phyloP scores from a whole-genome alignment of 2,797 vertebrate species.

The Poeciliopsis gracilis region DNA sequence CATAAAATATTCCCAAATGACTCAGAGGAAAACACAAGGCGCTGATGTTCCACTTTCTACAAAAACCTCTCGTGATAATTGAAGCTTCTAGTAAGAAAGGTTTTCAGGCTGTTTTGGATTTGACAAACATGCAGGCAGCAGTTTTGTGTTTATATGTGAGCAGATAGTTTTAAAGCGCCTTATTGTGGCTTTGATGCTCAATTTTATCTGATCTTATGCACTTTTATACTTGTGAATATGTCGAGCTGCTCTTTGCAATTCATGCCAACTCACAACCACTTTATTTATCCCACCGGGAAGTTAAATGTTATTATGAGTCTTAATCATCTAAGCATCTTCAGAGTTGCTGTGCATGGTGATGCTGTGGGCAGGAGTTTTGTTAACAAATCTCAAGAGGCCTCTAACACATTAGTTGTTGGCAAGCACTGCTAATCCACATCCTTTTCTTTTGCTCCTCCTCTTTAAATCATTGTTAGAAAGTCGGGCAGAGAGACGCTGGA shows the following conservation, averaged over 20 bases:
- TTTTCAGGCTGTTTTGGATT: background rate
- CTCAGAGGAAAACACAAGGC: background rate
- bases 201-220: background rate
- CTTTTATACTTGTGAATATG: background rate
- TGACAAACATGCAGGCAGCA: background rate
- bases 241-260: background rate
- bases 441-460: too few relatives aligned
- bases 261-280: background rate
- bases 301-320: too few relatives aligned
- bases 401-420: too few relatives aligned
- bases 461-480: too few relatives aligned
- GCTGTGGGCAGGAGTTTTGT: too few relatives aligned
- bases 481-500: too few relatives aligned
- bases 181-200: background rate
- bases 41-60: background rate
- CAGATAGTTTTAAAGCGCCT: background rate
- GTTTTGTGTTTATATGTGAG: background rate
- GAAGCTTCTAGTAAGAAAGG: background rate
- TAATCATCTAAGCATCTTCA: background rate
- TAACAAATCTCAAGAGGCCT: too few relatives aligned
- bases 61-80: background rate
- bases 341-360: background rate
- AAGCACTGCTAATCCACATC: too few relatives aligned
- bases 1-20: slow-evolving; percentile 7
- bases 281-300: background rate